Conservation (phyloP, 2,888 invertebrate species). For the Acanthosepion esculentum region DNA sequence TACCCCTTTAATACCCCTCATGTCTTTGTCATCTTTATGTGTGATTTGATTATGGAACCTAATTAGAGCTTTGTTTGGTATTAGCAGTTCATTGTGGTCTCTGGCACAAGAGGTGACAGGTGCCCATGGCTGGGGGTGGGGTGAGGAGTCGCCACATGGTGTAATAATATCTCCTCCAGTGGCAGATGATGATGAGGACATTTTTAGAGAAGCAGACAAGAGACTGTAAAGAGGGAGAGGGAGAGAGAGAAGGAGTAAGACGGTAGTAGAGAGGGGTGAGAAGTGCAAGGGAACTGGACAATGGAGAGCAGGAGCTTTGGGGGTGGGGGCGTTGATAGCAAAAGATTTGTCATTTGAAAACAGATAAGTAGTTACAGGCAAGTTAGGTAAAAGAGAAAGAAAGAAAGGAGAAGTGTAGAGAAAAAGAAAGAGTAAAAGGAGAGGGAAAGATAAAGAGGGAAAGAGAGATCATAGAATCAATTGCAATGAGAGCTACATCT, state of each 20-base stretch:
- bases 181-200: too few relatives aligned
- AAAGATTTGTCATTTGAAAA: background rate
- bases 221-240: too few relatives aligned
- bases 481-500: too few relatives aligned
- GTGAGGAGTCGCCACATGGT: background rate
- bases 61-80: conserved; percentile 10
- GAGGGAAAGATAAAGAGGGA: too few relatives aligned
- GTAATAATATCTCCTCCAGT: background rate
- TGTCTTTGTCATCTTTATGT: background rate
- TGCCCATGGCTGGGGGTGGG: background rate
- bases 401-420: too few relatives aligned
- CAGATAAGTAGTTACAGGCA: background rate
- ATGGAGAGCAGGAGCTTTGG: background rate
- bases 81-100: background rate
- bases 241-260: too few relatives aligned
- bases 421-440: too few relatives aligned
- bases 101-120: conserved; percentile 33
- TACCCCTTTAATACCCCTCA: background rate
- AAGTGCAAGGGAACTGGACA: too few relatives aligned
- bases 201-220: too few relatives aligned
- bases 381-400: background rate
- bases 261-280: too few relatives aligned
- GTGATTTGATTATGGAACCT: background rate
- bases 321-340: background rate
- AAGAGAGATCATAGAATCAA: too few relatives aligned